Evolutionary conservation across 2,113 vertebrate species (phyloP), one percentile per base, ranked within the genome.

Genomic region (Xyrauchen texanus): DNA sequence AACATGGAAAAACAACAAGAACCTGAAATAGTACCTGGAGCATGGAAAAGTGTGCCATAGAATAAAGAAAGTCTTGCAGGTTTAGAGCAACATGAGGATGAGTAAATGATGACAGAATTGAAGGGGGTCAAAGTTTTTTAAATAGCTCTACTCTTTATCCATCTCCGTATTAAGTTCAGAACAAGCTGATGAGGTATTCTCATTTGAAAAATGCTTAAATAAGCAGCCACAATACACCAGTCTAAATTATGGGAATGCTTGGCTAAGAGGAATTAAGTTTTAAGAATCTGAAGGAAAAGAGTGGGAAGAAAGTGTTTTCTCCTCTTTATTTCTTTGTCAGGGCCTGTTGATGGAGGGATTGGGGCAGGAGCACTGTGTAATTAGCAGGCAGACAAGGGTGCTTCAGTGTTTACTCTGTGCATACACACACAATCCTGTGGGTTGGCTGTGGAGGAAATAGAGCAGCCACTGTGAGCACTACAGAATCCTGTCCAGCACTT

Each of bases 341-440:
- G 51, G 47, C 46, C 72, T 76, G 34, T 47, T 62, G 77, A 72
- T 47, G 15, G 69, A 74, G 15, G 60, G 21, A 34, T 34, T 34
- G 21, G 21, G 21, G 21, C 21, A 34, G 21, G 21, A 34, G 21
- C 21, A 34, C 21, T 34, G 21, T 34, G 21, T 34, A 34, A 34
- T 34, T 34, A 34, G 21, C 21, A 34, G 21, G 21, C 21, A 11
- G 34, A 62, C 67, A 9, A 13, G 60, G 21, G 60, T 61, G 57
- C 21, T 76, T 62, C 53, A 46, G 55, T 80, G 86, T 77, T 84
- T 84, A 34, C 21, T 34, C 21, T 68, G 63, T 64, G 4, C 69
- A 72, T 49, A 55, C 75, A 68, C 81, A 84, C 87, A 87, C 85
- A 86, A 85, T 88, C 86, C 88, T 86, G 90, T 66, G 88, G 77